Evolutionary conservation across 2,888 invertebrate species (phyloP), one percentile per base, ranked within the genome.

Genomic region (Yponomeuta cagnagella): DNA sequence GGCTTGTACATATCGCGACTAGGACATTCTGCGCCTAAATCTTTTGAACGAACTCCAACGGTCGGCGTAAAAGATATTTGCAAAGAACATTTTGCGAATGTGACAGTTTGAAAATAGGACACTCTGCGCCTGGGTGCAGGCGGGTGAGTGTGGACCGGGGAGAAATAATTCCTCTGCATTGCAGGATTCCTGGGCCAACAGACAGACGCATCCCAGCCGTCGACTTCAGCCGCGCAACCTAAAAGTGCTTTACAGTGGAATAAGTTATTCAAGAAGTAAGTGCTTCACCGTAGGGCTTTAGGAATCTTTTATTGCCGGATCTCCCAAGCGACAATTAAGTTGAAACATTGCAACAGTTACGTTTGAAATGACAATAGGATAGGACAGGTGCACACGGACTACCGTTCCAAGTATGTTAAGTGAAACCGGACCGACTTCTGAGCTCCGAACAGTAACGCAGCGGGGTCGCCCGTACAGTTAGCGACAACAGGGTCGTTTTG

Each of bases 231-330:
- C 10, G 72, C 78, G 68, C 78, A 77, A 68, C 77, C 79, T 10
- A 76, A 79, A 48, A 74, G 76, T 37, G 74, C 76, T n/a, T 76
- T 87, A 72, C 84, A 85, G 74, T 89, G 88, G 88, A 88, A 86
- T 77, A 84, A 86, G 77, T 78, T 89, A 52, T 89, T 89, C 77
- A 87, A 86, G 74, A 88, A 88, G 78, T 88, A 82, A 84, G 78
- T 76, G 66, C 23, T 65, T 69, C n/a, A 63, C 52, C 63, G 73
- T 43, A n/a, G 73, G 74, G 75, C 73, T 70, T 77, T 74, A 74
- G 72, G 74, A 71, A 72, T 72, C 73, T 72, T 72, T 71, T 73
- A 68, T 71, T 70, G 71, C 72, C 71, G 73, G 71, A 69, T 68
- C 67, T 71, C 63, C 73, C 72, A 70, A 74, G 74, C 58, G 72